Percentiles rank a stretch among this genome's conserved stretches.
These are phyloP conservation scores for Drosophila mayri DNA, from an alignment of 1,140 invertebrate species.

Conservation along the genomic window DNA sequence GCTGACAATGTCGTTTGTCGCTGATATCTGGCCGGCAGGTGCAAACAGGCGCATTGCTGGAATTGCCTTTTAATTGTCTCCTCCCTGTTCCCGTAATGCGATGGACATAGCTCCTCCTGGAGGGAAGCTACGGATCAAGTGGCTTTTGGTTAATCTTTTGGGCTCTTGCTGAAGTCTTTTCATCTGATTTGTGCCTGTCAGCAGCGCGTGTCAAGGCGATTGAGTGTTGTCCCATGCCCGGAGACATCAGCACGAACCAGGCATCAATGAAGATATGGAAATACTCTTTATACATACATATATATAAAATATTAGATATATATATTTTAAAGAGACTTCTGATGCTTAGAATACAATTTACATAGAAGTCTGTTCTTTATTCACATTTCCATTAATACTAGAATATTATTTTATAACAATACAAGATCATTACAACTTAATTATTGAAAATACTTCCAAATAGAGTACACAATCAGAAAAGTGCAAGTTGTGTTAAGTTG, in stretches of 20 bases:
- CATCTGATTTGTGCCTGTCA: constrained; percentile 43
- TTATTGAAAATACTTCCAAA: neutral
- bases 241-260: constrained; percentile 12
- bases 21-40: constrained; percentile 70
- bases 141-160: constrained; percentile 40
- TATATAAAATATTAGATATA: neutral
- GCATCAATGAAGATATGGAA: neutral
- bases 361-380: neutral
- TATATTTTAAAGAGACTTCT: neutral
- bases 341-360: neutral
- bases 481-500: constrained; percentile 33
- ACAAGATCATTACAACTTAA: neutral
- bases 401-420: neutral
- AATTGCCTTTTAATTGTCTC: constrained; percentile 73
- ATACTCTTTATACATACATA: constrained; percentile 5
- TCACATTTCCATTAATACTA: neutral
- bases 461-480: constrained; percentile 16
- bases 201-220: constrained; percentile 28
- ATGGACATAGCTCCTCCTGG: constrained; percentile 29
- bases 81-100: constrained; percentile 4
- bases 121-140: constrained; percentile 21
- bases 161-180: constrained; percentile 18
- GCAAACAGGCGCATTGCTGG: constrained; percentile 70
- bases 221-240: constrained; percentile 21
- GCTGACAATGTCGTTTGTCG: constrained; percentile 58